A percentile compares a stretch with the other conserved stretches of the same genome.
Evolutionary conservation across 2,797 vertebrate genomes (phyloP).

Genomic region (Betta splendens): DNA sequence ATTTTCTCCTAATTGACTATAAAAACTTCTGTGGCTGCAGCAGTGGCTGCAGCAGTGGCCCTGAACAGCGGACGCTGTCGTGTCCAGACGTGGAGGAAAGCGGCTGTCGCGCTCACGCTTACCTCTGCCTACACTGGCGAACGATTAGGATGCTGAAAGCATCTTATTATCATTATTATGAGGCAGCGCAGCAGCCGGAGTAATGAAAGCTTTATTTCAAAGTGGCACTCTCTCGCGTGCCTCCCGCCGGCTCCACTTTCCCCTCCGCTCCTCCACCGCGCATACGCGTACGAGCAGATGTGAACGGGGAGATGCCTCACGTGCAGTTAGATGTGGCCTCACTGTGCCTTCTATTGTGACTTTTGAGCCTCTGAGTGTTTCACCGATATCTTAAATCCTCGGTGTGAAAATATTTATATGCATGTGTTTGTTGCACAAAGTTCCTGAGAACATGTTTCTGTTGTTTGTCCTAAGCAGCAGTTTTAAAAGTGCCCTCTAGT

Average conservation of each 20-base stretch:
- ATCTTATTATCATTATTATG: slow-evolving; percentile 84
- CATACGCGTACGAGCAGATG: too few species aligned
- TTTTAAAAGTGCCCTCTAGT: slow-evolving; percentile 2
- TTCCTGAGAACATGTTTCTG: not conserved
- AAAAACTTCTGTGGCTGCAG: not conserved
- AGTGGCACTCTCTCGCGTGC: slow-evolving; percentile 68
- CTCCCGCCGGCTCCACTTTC: slow-evolving; percentile 6
- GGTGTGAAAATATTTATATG: too few species aligned
- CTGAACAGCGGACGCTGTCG: slow-evolving; percentile 49
- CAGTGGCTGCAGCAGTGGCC: slow-evolving; percentile 30
- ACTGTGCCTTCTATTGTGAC: slow-evolving; percentile 11
- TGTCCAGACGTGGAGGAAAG: slow-evolving; percentile 54
- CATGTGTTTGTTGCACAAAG: too few species aligned
- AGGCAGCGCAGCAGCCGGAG: slow-evolving; percentile 72
- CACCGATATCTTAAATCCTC: too few species aligned
- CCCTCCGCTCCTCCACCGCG: slow-evolving; percentile 5
- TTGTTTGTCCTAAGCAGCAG: not conserved
- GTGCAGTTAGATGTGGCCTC: slow-evolving; percentile 17
- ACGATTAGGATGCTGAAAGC: slow-evolving; percentile 82
- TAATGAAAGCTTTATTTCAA: slow-evolving; percentile 81
- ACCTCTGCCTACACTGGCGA: slow-evolving; percentile 71
- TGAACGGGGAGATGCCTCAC: slow-evolving; percentile 13
- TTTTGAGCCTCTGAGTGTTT: too few species aligned
- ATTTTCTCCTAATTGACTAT: slow-evolving; percentile 12
- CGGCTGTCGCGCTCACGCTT: slow-evolving; percentile 68